Percentiles rank a stretch among this genome's conserved stretches.
Evolutionary conservation across 2,797 vertebrate genomes (phyloP).

Genomic region (Schizopygopsis malacanthus): DNA sequence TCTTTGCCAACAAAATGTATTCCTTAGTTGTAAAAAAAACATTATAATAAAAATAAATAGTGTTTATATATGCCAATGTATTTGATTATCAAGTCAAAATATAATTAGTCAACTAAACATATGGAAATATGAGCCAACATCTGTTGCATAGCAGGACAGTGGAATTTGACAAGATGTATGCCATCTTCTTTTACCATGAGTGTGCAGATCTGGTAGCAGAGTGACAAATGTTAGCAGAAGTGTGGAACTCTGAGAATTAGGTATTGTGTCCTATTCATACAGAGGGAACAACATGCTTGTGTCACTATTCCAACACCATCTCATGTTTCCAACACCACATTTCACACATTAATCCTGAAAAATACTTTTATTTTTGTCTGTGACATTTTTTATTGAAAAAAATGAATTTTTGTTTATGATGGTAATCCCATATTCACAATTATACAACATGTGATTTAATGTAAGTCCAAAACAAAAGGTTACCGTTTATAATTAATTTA

Average conservation of each 20-base stretch:
- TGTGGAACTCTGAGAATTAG: not conserved
- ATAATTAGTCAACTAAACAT: conserved; percentile 2
- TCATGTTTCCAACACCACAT: not conserved
- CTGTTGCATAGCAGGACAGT: conserved; percentile 52
- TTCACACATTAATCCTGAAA: not conserved
- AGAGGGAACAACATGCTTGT: not conserved
- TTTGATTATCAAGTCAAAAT: not conserved
- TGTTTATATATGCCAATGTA: not conserved
- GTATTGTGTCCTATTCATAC: not conserved
- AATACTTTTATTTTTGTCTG: conserved; percentile 15
- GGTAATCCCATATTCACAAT: not conserved
- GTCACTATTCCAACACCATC: not conserved
- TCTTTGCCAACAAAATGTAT: not conserved
- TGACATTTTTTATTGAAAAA: not conserved
- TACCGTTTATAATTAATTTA: not conserved
- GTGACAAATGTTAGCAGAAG: conserved; percentile 3
- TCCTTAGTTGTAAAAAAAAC: not conserved
- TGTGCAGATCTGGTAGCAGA: conserved; percentile 57
- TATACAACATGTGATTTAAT: not conserved
- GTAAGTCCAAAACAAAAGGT: not conserved
- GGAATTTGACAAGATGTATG: conserved; percentile 65
- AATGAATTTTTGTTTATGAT: not conserved
- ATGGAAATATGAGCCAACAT: not conserved
- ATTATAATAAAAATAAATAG: not conserved
- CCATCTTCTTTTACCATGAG: conserved; percentile 72